Base-by-base conservation (phyloP, 2,113 vertebrate genomes). In the Cynoglossus semilaevis region DNA sequence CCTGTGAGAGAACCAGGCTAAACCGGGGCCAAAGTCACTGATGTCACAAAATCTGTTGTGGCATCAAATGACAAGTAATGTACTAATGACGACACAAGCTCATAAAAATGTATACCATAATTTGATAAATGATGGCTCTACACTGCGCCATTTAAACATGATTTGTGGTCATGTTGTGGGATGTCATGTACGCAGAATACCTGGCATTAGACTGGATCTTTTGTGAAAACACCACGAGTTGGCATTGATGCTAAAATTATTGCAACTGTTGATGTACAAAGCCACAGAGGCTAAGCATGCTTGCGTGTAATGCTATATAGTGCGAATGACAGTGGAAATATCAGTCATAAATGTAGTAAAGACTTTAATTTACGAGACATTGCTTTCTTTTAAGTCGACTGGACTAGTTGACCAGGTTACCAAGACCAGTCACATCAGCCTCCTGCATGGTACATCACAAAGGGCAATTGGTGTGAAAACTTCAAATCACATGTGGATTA, bases 401-500 rank as follows among this genome's bases (percentile, higher is more conserved):
- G 6, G 22, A 29, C 3, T 8, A 15, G 46, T 17, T 48, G 46
- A 14, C 18, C 61, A 63, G 46, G 19, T 47, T 5, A 12, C 55
- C 41, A 14, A 57, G 12, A 10, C 46, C 0, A 15, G 22, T 56
- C 77, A 67, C 78, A 74, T 45, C 41, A 51, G 60, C 51, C 64
- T 75, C 59, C 67, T 53, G 48, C n/a, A n/a, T n/a, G n/a, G 22
- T 29, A 29, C 22, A 29, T 29, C 6, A 29, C 3, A 6, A 6
- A 29, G 22, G 22, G 22, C 22, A 29, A 29, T 29, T 29, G 22
- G 22, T 29, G 22, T 29, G 22, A 29, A n/a, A 29, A 29, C 22
- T 6, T 29, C 22, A 29, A 29, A 29, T 29, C 22, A 29, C 22
- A 29, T 4, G n/a, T n/a, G 22, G 22, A 29, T 29, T 29, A 29